These are phyloP conservation scores for Spilogale gracilis DNA, from an alignment of 2,113 vertebrate genomes.

Conservation along the genomic window DNA sequence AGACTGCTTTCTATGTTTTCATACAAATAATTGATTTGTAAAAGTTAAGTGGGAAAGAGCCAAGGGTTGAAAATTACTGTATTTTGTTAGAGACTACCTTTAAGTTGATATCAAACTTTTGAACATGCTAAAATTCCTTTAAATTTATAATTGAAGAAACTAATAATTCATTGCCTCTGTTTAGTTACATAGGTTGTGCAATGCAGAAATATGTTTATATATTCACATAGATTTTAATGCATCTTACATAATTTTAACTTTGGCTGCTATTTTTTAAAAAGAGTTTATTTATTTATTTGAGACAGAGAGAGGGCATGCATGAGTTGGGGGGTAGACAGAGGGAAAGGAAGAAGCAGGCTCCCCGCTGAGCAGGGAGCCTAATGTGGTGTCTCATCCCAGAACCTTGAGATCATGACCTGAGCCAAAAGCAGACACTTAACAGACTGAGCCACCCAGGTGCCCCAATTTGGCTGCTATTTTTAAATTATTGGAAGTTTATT, in stretches of 20 bases:
- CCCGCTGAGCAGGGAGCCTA: too few relatives aligned
- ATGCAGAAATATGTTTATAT: not conserved
- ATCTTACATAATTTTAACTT: not conserved
- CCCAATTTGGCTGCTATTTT: not conserved
- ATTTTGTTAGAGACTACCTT: not conserved
- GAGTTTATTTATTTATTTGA: too few relatives aligned
- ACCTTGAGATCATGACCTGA: too few relatives aligned
- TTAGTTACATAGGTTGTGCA: not conserved
- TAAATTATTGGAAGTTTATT: not conserved
- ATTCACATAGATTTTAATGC: not conserved
- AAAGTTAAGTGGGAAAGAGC: not conserved
- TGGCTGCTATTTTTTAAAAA: too few relatives aligned
- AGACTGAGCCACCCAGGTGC: too few relatives aligned
- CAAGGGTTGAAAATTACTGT: not conserved
- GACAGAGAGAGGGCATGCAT: too few relatives aligned
- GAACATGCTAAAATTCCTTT: not conserved
- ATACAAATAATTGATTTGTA: not conserved
- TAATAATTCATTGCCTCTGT: not conserved
- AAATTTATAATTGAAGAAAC: slow-evolving; percentile 5
- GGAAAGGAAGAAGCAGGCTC: too few relatives aligned
- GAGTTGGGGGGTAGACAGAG: too few relatives aligned
- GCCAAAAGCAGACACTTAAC: too few relatives aligned
- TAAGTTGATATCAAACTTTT: not conserved
- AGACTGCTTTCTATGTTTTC: not conserved
- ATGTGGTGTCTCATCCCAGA: too few relatives aligned